A percentile compares a stretch with the other conserved stretches of the same genome.
Evolutionary conservation across 2,113 vertebrate species (phyloP).

Genomic region (Aythya baeri): DNA sequence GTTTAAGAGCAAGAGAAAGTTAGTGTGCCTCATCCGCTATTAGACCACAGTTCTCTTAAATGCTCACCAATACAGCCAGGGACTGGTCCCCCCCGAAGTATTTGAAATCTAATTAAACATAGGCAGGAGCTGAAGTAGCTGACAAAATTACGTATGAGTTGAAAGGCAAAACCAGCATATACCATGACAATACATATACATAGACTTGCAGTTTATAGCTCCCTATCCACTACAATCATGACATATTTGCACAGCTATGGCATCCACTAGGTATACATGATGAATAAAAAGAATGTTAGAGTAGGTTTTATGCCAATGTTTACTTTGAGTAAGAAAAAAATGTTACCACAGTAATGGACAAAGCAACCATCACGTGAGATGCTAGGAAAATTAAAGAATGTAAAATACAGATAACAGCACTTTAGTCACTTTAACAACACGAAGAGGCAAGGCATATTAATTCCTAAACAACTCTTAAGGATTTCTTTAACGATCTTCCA

Average conservation of each 20-base stretch:
- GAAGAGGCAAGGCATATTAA: background rate
- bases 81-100: background rate
- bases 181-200: background rate
- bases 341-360: conserved; percentile 66
- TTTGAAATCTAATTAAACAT: background rate
- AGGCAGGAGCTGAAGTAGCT: background rate
- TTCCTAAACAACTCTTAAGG: background rate
- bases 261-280: background rate
- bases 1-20: background rate
- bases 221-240: background rate
- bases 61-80: background rate
- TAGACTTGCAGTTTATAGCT: background rate
- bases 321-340: conserved; percentile 27
- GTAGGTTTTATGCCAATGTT: conserved; percentile 28
- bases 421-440: background rate
- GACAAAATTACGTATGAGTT: accelerated
- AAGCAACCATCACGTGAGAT: background rate
- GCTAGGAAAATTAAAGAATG: conserved; percentile 10
- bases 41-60: background rate
- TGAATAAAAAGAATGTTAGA: background rate
- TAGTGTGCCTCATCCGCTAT: background rate
- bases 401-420: background rate
- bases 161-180: background rate
- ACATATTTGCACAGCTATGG: background rate
- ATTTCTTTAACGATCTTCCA: background rate